These are phyloP conservation scores for Neoaliturus tenellus DNA, from an alignment of 2,888 invertebrate genomes.

Conservation along the genomic window DNA sequence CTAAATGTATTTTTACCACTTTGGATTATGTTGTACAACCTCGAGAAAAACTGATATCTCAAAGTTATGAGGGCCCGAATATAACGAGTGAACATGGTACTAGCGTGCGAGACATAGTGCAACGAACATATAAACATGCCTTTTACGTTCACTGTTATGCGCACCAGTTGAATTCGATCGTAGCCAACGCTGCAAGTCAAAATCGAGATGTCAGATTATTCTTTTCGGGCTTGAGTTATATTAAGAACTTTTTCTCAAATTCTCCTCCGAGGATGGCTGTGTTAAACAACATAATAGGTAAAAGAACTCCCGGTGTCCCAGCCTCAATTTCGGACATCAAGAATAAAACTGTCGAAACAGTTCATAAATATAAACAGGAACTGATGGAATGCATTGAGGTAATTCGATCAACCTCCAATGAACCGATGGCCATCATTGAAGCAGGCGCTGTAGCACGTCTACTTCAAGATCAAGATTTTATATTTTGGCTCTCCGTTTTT, in stretches of 20 bases:
- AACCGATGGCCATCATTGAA: conserved; percentile 57
- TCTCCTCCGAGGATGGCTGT: conserved; percentile 64
- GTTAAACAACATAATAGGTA: conserved; percentile 58
- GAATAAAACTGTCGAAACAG: conserved; percentile 16
- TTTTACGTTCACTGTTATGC: conserved; percentile 62
- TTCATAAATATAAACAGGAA: conserved; percentile 63
- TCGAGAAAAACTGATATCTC: conserved; percentile 65
- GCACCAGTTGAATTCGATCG: conserved; percentile 63
- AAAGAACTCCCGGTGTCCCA: conserved; percentile 12
- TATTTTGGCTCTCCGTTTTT: conserved; percentile 67
- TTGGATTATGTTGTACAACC: conserved; percentile 59
- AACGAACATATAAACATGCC: background rate
- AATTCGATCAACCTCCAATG: conserved; percentile 61
- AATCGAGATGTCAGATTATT: conserved; percentile 60
- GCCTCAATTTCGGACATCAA: conserved; percentile 40
- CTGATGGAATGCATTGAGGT: conserved; percentile 66
- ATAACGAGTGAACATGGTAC: conserved; percentile 54
- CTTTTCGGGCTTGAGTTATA: conserved; percentile 62
- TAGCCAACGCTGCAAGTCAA: conserved; percentile 55
- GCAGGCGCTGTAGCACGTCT: conserved; percentile 35
- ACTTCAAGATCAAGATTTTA: conserved; percentile 60
- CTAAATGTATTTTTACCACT: conserved; percentile 58
- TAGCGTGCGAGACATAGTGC: conserved; percentile 40
- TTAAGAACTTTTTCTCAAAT: conserved; percentile 63
- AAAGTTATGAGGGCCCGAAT: conserved; percentile 66